These are phyloP conservation scores for Callipepla squamata DNA, from an alignment of 2,113 vertebrate species.

Conservation along the genomic window DNA sequence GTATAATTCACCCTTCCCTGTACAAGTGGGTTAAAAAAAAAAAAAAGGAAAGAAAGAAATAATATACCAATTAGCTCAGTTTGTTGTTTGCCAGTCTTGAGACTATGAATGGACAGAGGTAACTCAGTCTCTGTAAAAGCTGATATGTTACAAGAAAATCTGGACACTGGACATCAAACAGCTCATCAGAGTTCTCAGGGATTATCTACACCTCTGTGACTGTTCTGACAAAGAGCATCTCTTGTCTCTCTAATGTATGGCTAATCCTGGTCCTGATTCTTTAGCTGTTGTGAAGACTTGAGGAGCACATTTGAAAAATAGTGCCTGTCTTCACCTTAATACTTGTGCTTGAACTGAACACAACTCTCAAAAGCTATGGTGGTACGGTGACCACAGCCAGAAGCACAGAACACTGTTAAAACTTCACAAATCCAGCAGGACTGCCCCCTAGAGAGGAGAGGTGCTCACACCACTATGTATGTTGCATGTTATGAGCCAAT, in stretches of 20 bases:
- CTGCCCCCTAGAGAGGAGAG: background rate
- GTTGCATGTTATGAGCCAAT: background rate
- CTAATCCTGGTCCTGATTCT: rapidly evolving
- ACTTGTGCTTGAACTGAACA: background rate
- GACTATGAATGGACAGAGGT: background rate
- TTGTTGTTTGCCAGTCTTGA: background rate
- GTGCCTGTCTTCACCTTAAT: background rate
- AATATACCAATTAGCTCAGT: constrained; percentile 9
- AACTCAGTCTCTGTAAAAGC: background rate
- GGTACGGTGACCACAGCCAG: background rate
- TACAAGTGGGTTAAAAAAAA: background rate
- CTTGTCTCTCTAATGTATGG: background rate
- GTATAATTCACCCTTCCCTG: background rate
- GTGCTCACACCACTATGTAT: background rate
- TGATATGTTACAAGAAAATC: background rate
- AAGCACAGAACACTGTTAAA: background rate
- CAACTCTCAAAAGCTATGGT: background rate
- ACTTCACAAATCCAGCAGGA: background rate
- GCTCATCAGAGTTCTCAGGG: rapidly evolving
- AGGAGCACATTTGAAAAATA: background rate
- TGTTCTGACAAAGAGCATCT: background rate
- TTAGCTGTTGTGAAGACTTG: background rate
- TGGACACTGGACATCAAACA: background rate
- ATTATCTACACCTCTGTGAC: background rate
- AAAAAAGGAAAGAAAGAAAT: background rate